Conservation (phyloP, 2,113 vertebrate genomes). For the Lepus americanus region DNA sequence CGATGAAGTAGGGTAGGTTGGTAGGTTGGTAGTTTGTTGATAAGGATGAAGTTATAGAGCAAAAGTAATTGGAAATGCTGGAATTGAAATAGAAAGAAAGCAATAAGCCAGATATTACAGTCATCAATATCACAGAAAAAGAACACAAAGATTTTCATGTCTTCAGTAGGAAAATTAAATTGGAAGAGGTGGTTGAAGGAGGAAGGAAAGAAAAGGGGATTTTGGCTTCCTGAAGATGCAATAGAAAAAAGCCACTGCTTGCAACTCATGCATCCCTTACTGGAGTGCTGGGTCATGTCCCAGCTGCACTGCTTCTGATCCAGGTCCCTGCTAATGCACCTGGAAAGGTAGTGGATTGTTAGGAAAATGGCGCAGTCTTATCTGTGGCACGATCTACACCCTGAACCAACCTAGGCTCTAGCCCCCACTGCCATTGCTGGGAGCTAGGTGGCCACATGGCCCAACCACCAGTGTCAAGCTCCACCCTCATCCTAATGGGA, state of each 20-base stretch:
- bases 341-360: no score
- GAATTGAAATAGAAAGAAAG: slow-evolving; percentile 24
- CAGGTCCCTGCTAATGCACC: no score
- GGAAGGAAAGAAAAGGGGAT: slow-evolving; percentile 17
- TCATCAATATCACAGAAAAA: neutral
- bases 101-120: neutral
- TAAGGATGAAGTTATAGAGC: slow-evolving; percentile 16
- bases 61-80: slow-evolving; percentile 20
- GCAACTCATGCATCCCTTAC: no score
- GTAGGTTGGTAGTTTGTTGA: neutral
- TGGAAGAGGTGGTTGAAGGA: neutral
- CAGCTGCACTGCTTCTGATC: no score
- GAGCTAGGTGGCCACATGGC: no score
- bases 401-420: no score
- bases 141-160: neutral
- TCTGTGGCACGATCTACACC: no score
- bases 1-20: neutral
- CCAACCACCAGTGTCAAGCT: no score
- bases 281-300: no score
- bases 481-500: no score
- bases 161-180: neutral
- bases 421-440: no score
- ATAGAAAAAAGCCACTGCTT: neutral
- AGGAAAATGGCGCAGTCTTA: no score
- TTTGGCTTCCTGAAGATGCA: slow-evolving; percentile 34